These are phyloP conservation scores for Saiga tatarica DNA, from an alignment of 2,113 vertebrate species.

Conservation along the genomic window DNA sequence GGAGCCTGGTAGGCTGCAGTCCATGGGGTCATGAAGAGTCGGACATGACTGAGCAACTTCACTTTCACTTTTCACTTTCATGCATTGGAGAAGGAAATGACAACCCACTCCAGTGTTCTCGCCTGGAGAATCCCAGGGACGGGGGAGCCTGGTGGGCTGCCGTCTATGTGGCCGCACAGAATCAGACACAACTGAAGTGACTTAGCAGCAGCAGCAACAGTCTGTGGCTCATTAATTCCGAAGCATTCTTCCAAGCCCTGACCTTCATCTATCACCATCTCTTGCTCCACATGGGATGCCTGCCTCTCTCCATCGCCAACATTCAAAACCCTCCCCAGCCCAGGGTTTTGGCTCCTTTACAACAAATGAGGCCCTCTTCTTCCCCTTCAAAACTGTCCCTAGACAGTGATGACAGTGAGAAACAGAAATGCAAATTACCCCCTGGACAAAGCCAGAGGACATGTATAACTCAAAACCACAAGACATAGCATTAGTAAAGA, in stretches of 20 bases:
- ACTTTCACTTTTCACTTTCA: too few relatives aligned
- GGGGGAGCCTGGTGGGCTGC: too few relatives aligned
- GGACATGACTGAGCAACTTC: too few relatives aligned
- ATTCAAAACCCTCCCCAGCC: not conserved
- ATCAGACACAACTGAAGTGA: too few relatives aligned
- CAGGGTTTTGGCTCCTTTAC: not conserved
- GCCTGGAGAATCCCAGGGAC: too few relatives aligned
- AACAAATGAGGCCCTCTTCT: not conserved
- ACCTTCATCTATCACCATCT: not conserved
- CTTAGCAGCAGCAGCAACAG: not conserved
- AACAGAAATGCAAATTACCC: not conserved
- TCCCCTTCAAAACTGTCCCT: not conserved
- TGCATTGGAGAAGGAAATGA: too few relatives aligned
- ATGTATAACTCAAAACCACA: not conserved
- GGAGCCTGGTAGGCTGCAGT: too few relatives aligned
- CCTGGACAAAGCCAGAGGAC: not conserved
- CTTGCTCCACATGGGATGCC: not conserved
- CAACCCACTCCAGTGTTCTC: too few relatives aligned
- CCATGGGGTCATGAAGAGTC: too few relatives aligned
- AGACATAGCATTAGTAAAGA: not conserved
- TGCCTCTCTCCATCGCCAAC: not conserved
- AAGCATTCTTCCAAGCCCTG: not conserved
- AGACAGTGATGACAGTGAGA: not conserved
- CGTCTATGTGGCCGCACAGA: rapidly evolving
- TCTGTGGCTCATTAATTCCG: not conserved